Percentiles rank a stretch among this genome's conserved stretches.
phyloP scores from a whole-genome alignment of 2,113 vertebrate genomes.

The Tapirus terrestris region DNA sequence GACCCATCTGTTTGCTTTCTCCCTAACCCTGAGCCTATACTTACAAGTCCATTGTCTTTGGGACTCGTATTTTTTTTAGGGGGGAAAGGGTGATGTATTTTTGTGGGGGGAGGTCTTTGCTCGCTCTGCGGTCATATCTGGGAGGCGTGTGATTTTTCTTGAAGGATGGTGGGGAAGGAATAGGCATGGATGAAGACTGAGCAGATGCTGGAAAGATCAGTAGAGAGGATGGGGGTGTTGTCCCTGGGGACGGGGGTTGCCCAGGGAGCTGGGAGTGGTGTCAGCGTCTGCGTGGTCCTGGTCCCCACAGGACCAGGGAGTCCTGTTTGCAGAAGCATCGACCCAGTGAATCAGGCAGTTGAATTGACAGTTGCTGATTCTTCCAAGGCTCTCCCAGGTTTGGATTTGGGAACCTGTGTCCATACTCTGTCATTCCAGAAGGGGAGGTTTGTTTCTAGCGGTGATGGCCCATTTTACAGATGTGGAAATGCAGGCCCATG shows the following conservation, averaged over 20 bases:
- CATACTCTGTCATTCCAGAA: not conserved
- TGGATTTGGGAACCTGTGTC: not conserved
- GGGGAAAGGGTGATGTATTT: not conserved
- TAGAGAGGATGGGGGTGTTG: not conserved
- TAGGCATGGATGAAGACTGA: not conserved
- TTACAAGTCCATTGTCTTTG: not conserved
- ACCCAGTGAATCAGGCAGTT: accelerated
- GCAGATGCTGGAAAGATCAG: not conserved
- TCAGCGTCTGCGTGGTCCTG: not conserved
- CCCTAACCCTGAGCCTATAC: not conserved
- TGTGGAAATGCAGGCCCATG: not conserved
- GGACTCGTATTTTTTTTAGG: not conserved
- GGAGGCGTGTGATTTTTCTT: not conserved
- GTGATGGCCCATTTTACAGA: not conserved
- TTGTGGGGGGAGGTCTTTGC: not conserved
- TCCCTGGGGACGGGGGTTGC: not conserved
- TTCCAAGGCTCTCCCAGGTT: not conserved
- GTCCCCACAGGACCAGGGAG: not conserved
- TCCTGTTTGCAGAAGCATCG: not conserved
- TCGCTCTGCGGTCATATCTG: not conserved
- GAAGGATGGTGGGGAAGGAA: not conserved
- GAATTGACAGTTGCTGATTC: not conserved
- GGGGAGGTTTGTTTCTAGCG: not conserved
- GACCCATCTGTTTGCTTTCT: not conserved
- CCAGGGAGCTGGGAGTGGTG: not conserved